Base-by-base conservation (phyloP, 1,140 invertebrate genomes). In the Pygmarrhopalites habei region DNA sequence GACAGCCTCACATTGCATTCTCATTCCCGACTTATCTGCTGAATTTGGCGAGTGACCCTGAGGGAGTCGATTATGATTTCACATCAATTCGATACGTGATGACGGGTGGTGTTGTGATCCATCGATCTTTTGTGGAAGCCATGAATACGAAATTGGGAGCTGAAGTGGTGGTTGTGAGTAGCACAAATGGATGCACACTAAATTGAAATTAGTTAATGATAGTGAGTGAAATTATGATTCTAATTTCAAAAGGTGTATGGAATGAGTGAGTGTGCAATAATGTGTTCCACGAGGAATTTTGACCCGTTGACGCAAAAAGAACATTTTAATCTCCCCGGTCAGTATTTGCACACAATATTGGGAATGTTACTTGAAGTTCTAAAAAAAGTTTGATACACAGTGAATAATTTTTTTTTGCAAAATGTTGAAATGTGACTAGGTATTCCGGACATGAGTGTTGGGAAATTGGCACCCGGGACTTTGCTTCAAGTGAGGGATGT, bases 1-100 rank as follows among this genome's bases (percentile, higher is more conserved):
- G n/a, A n/a, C n/a, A 64, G 65, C 68, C 68, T 3, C 51, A 62
- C 28, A 32, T 71, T 21, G 65, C 32, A 12, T 71, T 71, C 53
- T 67, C 67, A 39, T 71, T 71, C 28, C 69, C 69, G 28, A 62
- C 64, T 14, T 69, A 58, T 44, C 46, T 71, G n/a, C n/a, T n/a
- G 3, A 29, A 26, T 25, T 23, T 65, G 25, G 58, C 44, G 2
- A 46, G 56, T 53, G 32, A 61, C 26, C 49, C 53, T 2, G 58
- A 56, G 3, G 52, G 39, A 1, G 21, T 1, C 1, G 26, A 57
- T 23, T 49, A 65, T 49, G 43, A 60, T 32, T 21, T 46, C 5
- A 23, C 21, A 5, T 47, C 58, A n/a, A 2, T 65, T 1, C 17
- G 43, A 12, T 59, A 32, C 19, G 21, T 57, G 2, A 28, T 30